A percentile compares a stretch with the other conserved stretches of the same genome.
Conservation (phyloP, 2,888 invertebrate genomes). For the Pterobdella sp. region DNA sequence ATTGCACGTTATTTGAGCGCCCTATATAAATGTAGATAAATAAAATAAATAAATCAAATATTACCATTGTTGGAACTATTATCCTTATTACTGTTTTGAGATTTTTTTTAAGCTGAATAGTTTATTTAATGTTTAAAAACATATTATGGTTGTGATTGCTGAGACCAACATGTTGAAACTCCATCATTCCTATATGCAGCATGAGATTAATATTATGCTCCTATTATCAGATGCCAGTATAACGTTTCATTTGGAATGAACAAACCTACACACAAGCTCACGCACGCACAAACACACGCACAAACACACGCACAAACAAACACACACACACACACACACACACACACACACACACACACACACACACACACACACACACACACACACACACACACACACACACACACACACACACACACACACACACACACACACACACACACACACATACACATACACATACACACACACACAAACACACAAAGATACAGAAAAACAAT, state of each 20-base stretch:
- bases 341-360: slow-evolving; percentile 4
- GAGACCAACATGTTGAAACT: no score
- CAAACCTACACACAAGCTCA: background rate
- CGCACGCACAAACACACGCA: background rate
- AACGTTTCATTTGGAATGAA: background rate
- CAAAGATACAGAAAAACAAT: background rate
- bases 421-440: slow-evolving; percentile 16
- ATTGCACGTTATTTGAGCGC: no score
- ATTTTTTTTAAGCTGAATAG: no score
- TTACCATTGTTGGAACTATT: no score
- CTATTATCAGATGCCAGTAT: background rate
- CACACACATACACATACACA: slow-evolving; percentile 9
- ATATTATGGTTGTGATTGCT: no score
- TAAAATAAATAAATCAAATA: no score
- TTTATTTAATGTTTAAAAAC: no score
- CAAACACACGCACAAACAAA: background rate
- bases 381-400: background rate
- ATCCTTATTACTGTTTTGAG: no score
- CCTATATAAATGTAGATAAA: no score
- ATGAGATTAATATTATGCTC: background rate
- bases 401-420: slow-evolving; percentile 9
- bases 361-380: background rate
- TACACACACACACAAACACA: slow-evolving; percentile 13
- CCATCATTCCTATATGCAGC: no score
- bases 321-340: slow-evolving; percentile 4